Percentiles rank a stretch among this genome's conserved stretches.
These are phyloP conservation scores for Ennomos erosarius DNA, from an alignment of 2,888 invertebrate species.

Conservation along the genomic window DNA sequence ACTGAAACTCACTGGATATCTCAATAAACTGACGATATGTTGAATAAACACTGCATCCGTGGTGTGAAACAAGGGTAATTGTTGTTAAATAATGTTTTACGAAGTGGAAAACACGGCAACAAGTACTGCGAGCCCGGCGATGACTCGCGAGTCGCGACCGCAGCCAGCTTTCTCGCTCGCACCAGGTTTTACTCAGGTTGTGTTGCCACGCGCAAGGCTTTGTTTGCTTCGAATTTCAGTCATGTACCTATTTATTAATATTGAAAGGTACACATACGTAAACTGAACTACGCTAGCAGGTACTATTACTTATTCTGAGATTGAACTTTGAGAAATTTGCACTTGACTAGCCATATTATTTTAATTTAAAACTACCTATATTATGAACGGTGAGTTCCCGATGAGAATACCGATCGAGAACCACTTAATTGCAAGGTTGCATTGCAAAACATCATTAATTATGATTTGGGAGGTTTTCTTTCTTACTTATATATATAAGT, in stretches of 20 bases:
- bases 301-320: too few relatives aligned
- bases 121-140: slow-evolving; percentile 55
- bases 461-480: too few relatives aligned
- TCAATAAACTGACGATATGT: slow-evolving; percentile 44
- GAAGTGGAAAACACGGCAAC: slow-evolving; percentile 61
- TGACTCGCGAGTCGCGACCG: slow-evolving; percentile 65
- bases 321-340: too few relatives aligned
- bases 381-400: too few relatives aligned
- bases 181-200: slow-evolving; percentile 50
- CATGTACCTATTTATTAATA: background rate
- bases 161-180: slow-evolving; percentile 70
- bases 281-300: too few relatives aligned
- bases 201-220: slow-evolving; percentile 55
- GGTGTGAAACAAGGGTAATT: slow-evolving; percentile 60
- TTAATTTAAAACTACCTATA: too few relatives aligned
- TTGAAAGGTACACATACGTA: too few relatives aligned
- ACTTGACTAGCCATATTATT: too few relatives aligned
- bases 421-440: too few relatives aligned
- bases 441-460: too few relatives aligned
- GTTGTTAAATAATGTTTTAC: slow-evolving; percentile 69
- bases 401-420: too few relatives aligned
- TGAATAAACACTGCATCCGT: slow-evolving; percentile 58
- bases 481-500: too few relatives aligned
- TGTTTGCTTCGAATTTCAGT: slow-evolving; percentile 1
- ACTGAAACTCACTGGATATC: slow-evolving; percentile 44